Conservation (phyloP, 2,888 invertebrate species). For the Minunthozetes semirufus region DNA sequence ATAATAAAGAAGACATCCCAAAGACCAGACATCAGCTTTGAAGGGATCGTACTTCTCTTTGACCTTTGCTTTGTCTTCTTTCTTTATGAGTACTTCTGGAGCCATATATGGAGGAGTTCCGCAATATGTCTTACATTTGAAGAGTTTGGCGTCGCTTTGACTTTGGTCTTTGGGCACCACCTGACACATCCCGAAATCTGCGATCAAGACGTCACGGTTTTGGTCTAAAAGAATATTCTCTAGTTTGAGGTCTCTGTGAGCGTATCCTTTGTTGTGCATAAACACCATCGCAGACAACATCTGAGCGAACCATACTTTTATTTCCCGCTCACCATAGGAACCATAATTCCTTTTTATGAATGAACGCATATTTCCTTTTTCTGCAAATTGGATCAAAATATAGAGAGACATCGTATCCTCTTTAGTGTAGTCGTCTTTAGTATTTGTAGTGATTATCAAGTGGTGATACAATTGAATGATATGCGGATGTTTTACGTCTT, state of each 20-base stretch:
- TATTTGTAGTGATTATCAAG: background rate
- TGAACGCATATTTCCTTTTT: background rate
- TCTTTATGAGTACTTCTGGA: conserved; percentile 19
- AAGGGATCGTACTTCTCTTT: too few relatives aligned
- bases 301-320: conserved; percentile 25
- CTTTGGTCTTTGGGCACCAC: background rate
- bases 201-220: background rate
- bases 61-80: too few relatives aligned
- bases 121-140: conserved; percentile 30
- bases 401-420: background rate
- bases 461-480: background rate
- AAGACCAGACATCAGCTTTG: too few relatives aligned
- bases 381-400: conserved; percentile 25
- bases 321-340: conserved; percentile 1
- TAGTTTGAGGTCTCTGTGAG: conserved; percentile 35
- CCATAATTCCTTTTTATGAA: conserved; percentile 48
- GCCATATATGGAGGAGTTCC: conserved; percentile 36
- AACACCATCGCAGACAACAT: conserved; percentile 3
- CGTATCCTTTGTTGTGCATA: conserved; percentile 31
- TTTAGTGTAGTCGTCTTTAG: too few relatives aligned
- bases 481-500: background rate
- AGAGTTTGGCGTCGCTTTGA: background rate
- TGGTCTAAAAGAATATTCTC: conserved; percentile 25
- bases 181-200: conserved; percentile 34
- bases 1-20: too few relatives aligned